Conservation (phyloP, 1,140 invertebrate species). For the Pogonognathellus flavescens region DNA sequence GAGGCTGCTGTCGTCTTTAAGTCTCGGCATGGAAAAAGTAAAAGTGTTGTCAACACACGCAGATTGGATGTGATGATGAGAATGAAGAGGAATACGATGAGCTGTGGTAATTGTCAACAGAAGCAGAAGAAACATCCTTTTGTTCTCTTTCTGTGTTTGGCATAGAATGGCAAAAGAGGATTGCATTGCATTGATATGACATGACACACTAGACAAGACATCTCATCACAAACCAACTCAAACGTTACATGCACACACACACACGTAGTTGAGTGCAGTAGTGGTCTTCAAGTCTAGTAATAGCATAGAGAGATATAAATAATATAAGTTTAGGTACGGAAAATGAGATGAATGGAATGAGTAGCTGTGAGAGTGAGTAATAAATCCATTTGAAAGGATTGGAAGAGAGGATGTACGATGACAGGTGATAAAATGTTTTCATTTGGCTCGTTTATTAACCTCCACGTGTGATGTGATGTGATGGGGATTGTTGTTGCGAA, state of each 20-base stretch:
- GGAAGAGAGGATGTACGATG: constrained; percentile 15
- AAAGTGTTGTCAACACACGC: constrained; percentile 3
- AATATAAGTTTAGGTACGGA: neutral
- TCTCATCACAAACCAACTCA: too few relatives aligned
- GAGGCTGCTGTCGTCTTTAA: too few relatives aligned
- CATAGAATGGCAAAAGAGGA: too few relatives aligned
- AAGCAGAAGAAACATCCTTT: constrained; percentile 8
- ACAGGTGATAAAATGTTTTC: constrained; percentile 50
- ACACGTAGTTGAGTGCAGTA: neutral
- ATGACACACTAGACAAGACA: too few relatives aligned
- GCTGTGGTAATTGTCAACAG: constrained; percentile 11
- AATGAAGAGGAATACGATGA: neutral
- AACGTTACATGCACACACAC: too few relatives aligned
- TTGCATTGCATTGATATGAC: too few relatives aligned
- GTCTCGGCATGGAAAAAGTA: neutral
- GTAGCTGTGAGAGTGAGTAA: constrained; percentile 11
- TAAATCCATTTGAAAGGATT: constrained; percentile 34
- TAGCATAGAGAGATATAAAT: neutral
- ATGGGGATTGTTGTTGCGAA: neutral
- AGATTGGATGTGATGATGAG: neutral
- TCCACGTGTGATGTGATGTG: constrained; percentile 12
- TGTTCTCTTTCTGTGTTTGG: neutral
- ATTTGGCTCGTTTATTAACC: constrained; percentile 39
- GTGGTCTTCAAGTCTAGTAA: too few relatives aligned
- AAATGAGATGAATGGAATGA: neutral